Base-by-base conservation (phyloP, 2,113 vertebrate species). In the Limnothrissa miodon region DNA sequence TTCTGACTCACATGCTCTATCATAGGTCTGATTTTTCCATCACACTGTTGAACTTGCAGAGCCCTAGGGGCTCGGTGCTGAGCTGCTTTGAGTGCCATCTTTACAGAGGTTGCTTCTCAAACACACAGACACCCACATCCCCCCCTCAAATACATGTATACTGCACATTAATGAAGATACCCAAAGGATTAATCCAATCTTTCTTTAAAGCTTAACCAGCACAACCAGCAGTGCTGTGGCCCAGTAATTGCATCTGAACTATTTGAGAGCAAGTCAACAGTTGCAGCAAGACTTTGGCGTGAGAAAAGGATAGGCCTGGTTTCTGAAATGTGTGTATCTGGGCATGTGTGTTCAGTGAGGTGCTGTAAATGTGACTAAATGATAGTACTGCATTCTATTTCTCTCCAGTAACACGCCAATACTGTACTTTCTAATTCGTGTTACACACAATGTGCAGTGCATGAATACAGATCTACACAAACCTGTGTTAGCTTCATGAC, bases 21-120 rank as follows among this genome's bases (percentile, higher is more conserved):
- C 81, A 87, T 85, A 85, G 86, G 89, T 89, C 89, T 85, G 86
- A 81, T 89, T 88, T 83, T 83, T 86, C 83, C 83, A 87, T 90
- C 87, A 87, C 87, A 88, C 59, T 83, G 79, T 66, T 87, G 81
- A 74, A 33, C 29, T 29, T 74, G 66, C 4, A 3, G 1, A 36
- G 25, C 25, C 66, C 33, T 2, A 74, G 66, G 29, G 66, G 11
- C 2, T 74, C 33, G 66, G 66, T 17, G 17, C 33, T 17, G 25
- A 33, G 25, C 62, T 36, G 29, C 33, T 36, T 36, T 15, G 29
- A 74, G 66, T 74, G 66, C 25, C 66, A 74, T 74, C 66, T 33
- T 56, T 17, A 74, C 33, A 36, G 66, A 74, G 66, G 25, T 74
- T 33, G 36, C 25, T 29, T 15, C 66, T 5, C n/a, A 66, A 3